These are phyloP conservation scores for Alca torda DNA, from an alignment of 2,797 vertebrate species.

Conservation along the genomic window DNA sequence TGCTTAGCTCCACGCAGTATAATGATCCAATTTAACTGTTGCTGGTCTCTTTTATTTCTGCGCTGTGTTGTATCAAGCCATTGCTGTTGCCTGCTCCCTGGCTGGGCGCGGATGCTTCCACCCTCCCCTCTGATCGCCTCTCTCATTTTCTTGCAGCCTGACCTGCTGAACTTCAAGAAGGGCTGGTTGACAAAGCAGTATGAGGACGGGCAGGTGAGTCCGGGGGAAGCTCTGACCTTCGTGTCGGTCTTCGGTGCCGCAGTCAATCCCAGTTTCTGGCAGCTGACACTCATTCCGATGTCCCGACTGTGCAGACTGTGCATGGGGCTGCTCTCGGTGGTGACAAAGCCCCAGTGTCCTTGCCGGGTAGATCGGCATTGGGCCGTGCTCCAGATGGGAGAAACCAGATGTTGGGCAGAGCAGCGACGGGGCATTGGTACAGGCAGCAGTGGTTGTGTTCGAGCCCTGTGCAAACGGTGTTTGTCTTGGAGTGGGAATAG, in stretches of 20 bases:
- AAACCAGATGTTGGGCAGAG: neutral
- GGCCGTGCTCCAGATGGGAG: neutral
- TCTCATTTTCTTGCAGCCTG: constrained; percentile 81
- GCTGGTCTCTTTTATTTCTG: neutral
- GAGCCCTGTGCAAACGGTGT: neutral
- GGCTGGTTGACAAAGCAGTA: constrained; percentile 99
- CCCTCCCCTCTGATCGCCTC: neutral
- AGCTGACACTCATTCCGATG: too few relatives aligned
- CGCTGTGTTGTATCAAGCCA: neutral
- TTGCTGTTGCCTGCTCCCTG: neutral
- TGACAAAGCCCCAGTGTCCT: neutral
- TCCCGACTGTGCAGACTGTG: accelerated
- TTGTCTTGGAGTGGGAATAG: neutral
- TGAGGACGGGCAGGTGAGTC: constrained; percentile 91
- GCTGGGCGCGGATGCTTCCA: accelerated
- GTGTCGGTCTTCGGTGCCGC: accelerated
- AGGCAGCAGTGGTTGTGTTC: neutral
- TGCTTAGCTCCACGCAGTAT: neutral
- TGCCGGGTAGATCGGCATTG: neutral
- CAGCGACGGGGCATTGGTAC: neutral
- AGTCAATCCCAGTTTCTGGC: neutral
- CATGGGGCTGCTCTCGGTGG: accelerated
- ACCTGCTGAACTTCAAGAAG: constrained; percentile 98
- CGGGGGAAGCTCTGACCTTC: neutral
- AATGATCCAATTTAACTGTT: neutral